phyloP scores from a whole-genome alignment of 2,888 invertebrate species.

The Sphaerophoria taeniata region DNA sequence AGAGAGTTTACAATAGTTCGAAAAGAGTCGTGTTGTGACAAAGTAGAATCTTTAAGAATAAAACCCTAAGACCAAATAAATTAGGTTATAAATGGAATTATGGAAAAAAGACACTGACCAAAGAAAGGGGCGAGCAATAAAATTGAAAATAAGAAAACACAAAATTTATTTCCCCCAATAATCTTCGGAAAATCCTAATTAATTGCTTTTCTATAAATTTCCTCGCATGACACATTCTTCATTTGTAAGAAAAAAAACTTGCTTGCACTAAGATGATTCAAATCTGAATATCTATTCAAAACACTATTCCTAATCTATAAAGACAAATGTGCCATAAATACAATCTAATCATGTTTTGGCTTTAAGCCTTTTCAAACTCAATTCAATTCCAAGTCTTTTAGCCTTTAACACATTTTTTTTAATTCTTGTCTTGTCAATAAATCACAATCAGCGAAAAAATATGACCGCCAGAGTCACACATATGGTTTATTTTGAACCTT shows the following conservation, averaged over 20 bases:
- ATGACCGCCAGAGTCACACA: background rate
- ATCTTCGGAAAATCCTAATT: slow-evolving; percentile 7
- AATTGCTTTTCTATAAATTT: slow-evolving; percentile 11
- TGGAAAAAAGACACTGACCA: too few relatives aligned
- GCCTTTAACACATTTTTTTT: slow-evolving; percentile 8
- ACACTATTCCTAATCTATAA: slow-evolving; percentile 25
- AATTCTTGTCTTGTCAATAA: slow-evolving; percentile 58
- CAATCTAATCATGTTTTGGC: slow-evolving; percentile 20
- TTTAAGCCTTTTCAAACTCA: background rate
- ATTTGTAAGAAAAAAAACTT: slow-evolving; percentile 7
- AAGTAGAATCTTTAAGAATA: too few relatives aligned
- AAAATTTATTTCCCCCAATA: background rate
- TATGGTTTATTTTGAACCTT: background rate
- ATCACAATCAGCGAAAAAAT: slow-evolving; percentile 60
- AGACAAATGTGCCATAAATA: slow-evolving; percentile 35
- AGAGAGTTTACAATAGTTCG: background rate
- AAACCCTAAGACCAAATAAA: too few relatives aligned
- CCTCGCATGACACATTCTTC: background rate
- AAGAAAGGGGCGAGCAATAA: too few relatives aligned
- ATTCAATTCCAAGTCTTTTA: too few relatives aligned
- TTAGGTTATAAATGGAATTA: too few relatives aligned
- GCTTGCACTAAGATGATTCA: slow-evolving; percentile 7
- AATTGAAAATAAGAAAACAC: background rate
- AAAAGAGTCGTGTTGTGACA: too few relatives aligned
- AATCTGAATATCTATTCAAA: slow-evolving; percentile 20